Evolutionary conservation across 1,140 invertebrate species (phyloP).

Genomic region (Bombus difficillimus): DNA sequence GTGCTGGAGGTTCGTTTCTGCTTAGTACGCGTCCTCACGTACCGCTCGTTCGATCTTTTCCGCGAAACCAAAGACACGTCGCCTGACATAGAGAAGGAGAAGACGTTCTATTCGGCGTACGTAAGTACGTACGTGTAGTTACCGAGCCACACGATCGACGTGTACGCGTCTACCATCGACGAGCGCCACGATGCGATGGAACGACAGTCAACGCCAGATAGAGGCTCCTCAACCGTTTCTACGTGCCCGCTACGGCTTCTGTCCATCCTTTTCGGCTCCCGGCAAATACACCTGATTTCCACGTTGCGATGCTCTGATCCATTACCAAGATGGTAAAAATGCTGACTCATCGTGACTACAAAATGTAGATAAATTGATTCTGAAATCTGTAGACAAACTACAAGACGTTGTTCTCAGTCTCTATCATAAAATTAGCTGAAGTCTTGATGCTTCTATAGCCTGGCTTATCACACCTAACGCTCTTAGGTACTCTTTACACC

Average conservation of each 20-base stretch:
- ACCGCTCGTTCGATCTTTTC: constrained; percentile 78
- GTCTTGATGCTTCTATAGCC: too few species aligned
- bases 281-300: constrained; percentile 17
- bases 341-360: not conserved
- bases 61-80: constrained; percentile 76
- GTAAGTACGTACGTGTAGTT: constrained; percentile 59
- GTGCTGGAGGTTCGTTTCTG: constrained; percentile 42
- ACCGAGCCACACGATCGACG: constrained; percentile 43
- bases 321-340: constrained; percentile 13
- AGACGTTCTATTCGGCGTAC: constrained; percentile 63
- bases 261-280: constrained; percentile 40
- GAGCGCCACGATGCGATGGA: constrained; percentile 39
- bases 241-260: constrained; percentile 52
- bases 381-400: not conserved
- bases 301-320: constrained; percentile 4
- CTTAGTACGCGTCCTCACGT: constrained; percentile 77
- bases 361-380: not conserved
- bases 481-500: too few species aligned
- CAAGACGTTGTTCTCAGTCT: not conserved
- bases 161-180: constrained; percentile 48
- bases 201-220: constrained; percentile 37
- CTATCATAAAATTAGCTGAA: too few species aligned
- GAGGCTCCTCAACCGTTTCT: constrained; percentile 40
- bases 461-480: too few species aligned
- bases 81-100: constrained; percentile 67